phyloP scores from a whole-genome alignment of 2,113 vertebrate genomes.

The Rhegmatorhina hoffmannsi region DNA sequence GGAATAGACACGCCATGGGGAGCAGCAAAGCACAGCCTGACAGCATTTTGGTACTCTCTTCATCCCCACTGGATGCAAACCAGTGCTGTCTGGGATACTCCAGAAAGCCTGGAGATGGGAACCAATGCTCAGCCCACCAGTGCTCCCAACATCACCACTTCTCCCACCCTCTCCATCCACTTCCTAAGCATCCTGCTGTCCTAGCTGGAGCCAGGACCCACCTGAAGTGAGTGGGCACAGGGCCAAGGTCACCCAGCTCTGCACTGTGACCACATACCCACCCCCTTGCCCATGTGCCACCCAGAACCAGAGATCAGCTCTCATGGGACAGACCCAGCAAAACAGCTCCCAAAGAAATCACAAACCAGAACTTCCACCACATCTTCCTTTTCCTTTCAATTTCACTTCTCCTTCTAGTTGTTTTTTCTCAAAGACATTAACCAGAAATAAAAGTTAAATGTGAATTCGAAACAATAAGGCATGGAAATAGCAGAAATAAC shows the following conservation, averaged over 20 bases:
- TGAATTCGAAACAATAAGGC: slow-evolving; percentile 80
- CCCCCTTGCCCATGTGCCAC: fast-evolving
- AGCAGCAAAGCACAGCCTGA: not conserved
- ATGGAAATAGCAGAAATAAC: slow-evolving; percentile 83
- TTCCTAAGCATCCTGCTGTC: not conserved
- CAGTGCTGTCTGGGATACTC: not conserved
- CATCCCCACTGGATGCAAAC: fast-evolving
- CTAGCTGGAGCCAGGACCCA: not conserved
- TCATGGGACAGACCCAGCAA: fast-evolving
- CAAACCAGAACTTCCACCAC: not conserved
- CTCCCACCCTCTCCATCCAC: not conserved
- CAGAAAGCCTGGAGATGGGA: not conserved
- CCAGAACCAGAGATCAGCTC: not conserved
- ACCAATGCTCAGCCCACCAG: too few species aligned
- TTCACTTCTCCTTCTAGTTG: not conserved
- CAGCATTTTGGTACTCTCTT: fast-evolving
- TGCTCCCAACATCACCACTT: too few species aligned
- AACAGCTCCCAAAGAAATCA: not conserved
- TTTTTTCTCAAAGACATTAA: slow-evolving; percentile 62
- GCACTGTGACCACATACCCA: fast-evolving
- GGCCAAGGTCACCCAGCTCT: not conserved
- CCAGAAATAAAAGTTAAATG: slow-evolving; percentile 78
- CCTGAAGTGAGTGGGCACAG: not conserved
- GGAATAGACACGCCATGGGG: fast-evolving
- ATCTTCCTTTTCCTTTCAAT: not conserved